These are phyloP conservation scores for Chlorops oryzae DNA, from an alignment of 1,140 invertebrate genomes.

Conservation along the genomic window DNA sequence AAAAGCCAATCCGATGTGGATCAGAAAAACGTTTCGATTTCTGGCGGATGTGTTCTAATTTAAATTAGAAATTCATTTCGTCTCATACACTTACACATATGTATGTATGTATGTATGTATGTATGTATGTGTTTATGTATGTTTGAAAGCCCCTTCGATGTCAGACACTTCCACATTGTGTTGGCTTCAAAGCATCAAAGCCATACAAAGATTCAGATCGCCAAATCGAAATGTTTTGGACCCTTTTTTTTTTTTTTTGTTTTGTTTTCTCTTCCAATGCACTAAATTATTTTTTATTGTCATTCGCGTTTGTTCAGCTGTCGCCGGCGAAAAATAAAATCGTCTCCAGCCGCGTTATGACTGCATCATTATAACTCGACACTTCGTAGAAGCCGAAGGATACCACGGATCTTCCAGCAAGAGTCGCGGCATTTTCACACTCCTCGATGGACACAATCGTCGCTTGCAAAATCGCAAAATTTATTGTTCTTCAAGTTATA, in stretches of 20 bases:
- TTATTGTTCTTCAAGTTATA: constrained; percentile 2
- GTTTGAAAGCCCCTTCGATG: no score
- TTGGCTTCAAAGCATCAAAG: background rate
- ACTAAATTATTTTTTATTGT: constrained; percentile 15
- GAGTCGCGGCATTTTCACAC: no score
- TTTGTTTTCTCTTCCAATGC: constrained; percentile 1
- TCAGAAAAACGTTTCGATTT: background rate
- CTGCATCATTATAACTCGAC: background rate
- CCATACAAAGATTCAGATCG: background rate
- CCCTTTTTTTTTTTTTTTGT: background rate
- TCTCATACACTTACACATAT: no score
- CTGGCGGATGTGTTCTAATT: background rate
- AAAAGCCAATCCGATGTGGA: background rate
- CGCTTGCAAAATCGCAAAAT: no score
- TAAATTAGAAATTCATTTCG: background rate
- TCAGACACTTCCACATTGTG: background rate
- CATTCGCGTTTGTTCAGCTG: constrained; percentile 1
- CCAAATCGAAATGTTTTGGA: no score
- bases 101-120: no score
- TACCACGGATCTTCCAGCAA: no score
- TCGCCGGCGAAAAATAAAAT: background rate
- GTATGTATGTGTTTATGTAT: no score
- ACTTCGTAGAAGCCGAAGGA: background rate
- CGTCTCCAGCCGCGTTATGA: constrained; percentile 2
- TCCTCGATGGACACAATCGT: no score